phyloP scores from a whole-genome alignment of 2,888 invertebrate genomes.

The Leptinotarsa juncta region DNA sequence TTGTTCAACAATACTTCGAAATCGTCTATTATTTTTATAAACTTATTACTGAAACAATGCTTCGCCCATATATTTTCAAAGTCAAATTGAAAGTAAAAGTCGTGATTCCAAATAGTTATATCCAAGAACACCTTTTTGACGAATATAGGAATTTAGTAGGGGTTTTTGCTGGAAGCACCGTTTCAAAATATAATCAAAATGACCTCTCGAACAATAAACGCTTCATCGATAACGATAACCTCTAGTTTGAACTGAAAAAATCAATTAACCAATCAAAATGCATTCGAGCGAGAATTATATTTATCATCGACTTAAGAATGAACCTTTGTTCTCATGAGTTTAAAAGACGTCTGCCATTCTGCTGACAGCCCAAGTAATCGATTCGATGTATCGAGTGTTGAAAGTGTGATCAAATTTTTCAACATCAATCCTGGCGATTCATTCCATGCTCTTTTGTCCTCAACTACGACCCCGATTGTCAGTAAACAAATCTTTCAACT shows the following conservation, averaged over 20 bases:
- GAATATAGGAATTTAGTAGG: too few species aligned
- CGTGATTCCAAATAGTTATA: too few species aligned
- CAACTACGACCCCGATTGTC: background rate
- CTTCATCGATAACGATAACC: conserved; percentile 5
- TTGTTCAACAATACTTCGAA: too few species aligned
- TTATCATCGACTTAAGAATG: background rate
- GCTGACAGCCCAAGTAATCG: background rate
- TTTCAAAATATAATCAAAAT: background rate
- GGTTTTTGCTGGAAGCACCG: background rate
- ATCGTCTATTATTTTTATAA: too few species aligned
- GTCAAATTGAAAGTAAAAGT: too few species aligned
- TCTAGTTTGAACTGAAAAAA: background rate
- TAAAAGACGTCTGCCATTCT: background rate
- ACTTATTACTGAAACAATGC: too few species aligned
- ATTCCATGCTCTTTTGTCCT: too few species aligned
- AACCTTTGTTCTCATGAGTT: background rate
- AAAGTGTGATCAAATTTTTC: too few species aligned
- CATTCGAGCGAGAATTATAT: background rate
- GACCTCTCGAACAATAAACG: conserved; percentile 13
- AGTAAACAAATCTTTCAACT: conserved; percentile 8
- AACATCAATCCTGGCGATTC: too few species aligned
- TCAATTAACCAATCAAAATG: conserved; percentile 9
- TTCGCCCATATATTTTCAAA: too few species aligned
- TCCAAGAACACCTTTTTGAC: too few species aligned
- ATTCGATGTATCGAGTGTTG: background rate